A percentile compares a stretch with the other conserved stretches of the same genome.
Conservation (phyloP, 2,888 invertebrate genomes). For the Glaucopsyche alexis region DNA sequence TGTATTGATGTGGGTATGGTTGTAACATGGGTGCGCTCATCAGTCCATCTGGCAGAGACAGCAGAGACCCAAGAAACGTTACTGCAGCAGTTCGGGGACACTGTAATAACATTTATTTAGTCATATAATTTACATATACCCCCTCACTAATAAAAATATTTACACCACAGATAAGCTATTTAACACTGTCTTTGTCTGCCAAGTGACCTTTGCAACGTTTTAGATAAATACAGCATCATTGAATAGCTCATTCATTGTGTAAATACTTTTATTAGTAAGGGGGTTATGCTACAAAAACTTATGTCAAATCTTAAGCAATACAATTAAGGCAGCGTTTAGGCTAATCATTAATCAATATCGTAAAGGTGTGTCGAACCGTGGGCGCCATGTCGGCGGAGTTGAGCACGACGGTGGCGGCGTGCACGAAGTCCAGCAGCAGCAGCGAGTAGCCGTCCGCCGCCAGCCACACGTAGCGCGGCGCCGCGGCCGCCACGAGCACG, state of each 20-base stretch:
- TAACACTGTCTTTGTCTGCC: no score
- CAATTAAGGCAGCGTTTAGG: no score
- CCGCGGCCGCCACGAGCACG: slow-evolving; percentile 89
- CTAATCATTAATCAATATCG: no score
- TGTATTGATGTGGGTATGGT: slow-evolving; percentile 82
- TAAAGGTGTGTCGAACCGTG: slow-evolving; percentile 52
- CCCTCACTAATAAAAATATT: no score
- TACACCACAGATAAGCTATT: no score
- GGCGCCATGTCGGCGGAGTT: slow-evolving; percentile 88
- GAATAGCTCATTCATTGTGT: no score
- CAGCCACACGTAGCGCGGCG: slow-evolving; percentile 91
- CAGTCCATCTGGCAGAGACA: slow-evolving; percentile 88
- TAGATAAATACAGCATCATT: no score
- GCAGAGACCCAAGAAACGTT: slow-evolving; percentile 91
- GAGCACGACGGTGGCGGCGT: slow-evolving; percentile 92
- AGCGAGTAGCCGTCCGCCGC: slow-evolving; percentile 94
- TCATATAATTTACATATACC: not conserved
- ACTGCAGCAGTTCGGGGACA: slow-evolving; percentile 95
- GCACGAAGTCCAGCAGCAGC: slow-evolving; percentile 92
- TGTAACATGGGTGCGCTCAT: slow-evolving; percentile 85
- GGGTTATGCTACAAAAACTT: no score
- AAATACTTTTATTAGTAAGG: no score
- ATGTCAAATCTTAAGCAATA: no score
- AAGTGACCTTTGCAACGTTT: no score
- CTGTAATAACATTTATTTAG: slow-evolving; percentile 51